phyloP scores from a whole-genome alignment of 2,113 vertebrate genomes.

The Erythrocercus mccallii region DNA sequence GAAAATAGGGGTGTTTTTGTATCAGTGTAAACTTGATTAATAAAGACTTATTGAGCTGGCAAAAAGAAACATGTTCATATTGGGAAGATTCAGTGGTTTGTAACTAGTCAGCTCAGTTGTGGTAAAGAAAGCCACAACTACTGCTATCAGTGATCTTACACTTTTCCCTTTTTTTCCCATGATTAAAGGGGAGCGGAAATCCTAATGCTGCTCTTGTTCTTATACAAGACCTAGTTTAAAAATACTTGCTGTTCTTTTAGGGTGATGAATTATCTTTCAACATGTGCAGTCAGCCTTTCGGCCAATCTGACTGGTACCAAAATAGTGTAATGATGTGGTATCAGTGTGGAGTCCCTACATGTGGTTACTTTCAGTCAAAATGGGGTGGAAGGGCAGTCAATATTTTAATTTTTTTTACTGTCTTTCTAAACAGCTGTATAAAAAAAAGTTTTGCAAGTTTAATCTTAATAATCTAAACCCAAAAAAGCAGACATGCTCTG shows the following conservation, averaged over 20 bases:
- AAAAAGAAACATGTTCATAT: neutral
- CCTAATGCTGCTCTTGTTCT: neutral
- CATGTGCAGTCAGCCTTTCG: neutral
- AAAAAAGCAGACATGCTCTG: conserved; percentile 75
- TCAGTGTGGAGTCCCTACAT: neutral
- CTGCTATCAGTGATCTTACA: neutral
- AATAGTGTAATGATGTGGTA: rapidly evolving
- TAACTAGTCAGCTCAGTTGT: neutral
- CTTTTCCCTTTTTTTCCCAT: neutral
- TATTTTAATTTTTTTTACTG: conserved; percentile 56
- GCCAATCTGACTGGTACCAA: neutral
- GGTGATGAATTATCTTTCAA: neutral
- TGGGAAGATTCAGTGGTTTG: neutral
- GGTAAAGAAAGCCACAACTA: neutral
- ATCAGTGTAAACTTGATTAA: neutral
- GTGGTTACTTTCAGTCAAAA: neutral
- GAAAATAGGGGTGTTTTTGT: neutral
- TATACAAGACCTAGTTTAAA: neutral
- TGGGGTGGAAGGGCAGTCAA: neutral
- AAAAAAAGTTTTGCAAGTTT: conserved; percentile 79
- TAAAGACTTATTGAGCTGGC: neutral
- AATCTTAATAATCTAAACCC: conserved; percentile 75
- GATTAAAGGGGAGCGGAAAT: neutral
- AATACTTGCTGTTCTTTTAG: neutral
- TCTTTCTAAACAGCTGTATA: conserved; percentile 68